A percentile compares a stretch with the other conserved stretches of the same genome.
phyloP scores from a whole-genome alignment of 2,797 vertebrate species.

The Lithobates pipiens region DNA sequence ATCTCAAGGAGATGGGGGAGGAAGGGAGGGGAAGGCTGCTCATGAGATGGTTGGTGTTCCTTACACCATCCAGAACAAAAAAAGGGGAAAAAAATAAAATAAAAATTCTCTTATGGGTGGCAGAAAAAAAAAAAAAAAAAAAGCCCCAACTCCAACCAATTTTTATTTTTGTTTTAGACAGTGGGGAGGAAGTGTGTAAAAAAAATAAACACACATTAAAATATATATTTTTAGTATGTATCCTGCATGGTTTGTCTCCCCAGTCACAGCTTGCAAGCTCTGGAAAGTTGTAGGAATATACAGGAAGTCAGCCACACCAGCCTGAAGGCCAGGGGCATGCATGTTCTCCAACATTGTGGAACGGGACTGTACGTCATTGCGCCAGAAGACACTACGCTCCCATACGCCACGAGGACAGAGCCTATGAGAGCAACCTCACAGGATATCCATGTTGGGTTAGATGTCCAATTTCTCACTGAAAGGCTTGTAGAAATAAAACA shows the following conservation, averaged over 20 bases:
- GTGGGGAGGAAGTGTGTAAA: too few relatives aligned
- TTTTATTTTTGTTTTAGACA: too few relatives aligned
- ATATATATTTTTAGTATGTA: background rate
- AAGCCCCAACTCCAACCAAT: too few relatives aligned
- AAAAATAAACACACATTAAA: too few relatives aligned
- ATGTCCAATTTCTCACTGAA: background rate
- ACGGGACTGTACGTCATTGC: slow-evolving; percentile 64
- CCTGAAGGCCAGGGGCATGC: slow-evolving; percentile 59
- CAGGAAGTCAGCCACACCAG: slow-evolving; percentile 59
- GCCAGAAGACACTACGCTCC: slow-evolving; percentile 64
- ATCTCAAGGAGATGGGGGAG: too few relatives aligned
- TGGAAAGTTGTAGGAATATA: slow-evolving; percentile 68
- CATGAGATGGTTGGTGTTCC: too few relatives aligned
- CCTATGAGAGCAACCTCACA: slow-evolving; percentile 66
- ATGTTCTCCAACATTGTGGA: slow-evolving; percentile 64
- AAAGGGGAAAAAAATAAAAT: too few relatives aligned
- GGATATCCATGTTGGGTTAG: slow-evolving; percentile 64
- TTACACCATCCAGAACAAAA: too few relatives aligned
- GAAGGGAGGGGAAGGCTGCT: too few relatives aligned
- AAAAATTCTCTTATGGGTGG: too few relatives aligned
- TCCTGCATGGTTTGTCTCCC: slow-evolving; percentile 69
- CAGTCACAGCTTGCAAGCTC: slow-evolving; percentile 65
- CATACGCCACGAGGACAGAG: slow-evolving; percentile 66
- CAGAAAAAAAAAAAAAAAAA: too few relatives aligned
- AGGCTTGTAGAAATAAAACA: background rate